These are phyloP conservation scores for Synaphobranchus kaupii DNA, from an alignment of 2,797 vertebrate species.

Conservation along the genomic window DNA sequence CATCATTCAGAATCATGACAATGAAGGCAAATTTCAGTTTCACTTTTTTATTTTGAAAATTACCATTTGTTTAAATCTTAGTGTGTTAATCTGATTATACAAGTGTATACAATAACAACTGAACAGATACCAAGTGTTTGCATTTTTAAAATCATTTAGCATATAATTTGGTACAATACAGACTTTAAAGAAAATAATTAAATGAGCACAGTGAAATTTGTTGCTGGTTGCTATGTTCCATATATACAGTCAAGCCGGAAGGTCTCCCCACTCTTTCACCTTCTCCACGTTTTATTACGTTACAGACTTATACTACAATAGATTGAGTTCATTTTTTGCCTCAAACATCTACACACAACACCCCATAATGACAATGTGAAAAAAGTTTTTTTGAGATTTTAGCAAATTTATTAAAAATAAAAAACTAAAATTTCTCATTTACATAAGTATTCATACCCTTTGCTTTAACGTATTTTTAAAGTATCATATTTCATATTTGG, in stretches of 20 bases:
- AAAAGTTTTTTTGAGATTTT: too few species aligned
- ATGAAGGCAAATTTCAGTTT: neutral
- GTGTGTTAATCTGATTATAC: slow-evolving; percentile 63
- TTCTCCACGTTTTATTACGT: too few species aligned
- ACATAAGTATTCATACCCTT: too few species aligned
- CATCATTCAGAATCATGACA: neutral
- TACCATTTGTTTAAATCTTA: slow-evolving; percentile 50
- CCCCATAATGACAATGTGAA: too few species aligned
- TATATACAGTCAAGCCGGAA: neutral
- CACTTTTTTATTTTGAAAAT: slow-evolving; percentile 55
- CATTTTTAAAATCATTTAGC: slow-evolving; percentile 43
- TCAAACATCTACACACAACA: too few species aligned
- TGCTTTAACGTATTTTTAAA: too few species aligned
- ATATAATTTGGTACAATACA: slow-evolving; percentile 13
- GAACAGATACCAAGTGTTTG: slow-evolving; percentile 52
- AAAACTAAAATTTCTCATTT: too few species aligned
- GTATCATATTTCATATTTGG: too few species aligned
- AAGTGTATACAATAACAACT: slow-evolving; percentile 63
- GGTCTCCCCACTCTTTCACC: too few species aligned
- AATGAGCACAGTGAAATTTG: neutral
- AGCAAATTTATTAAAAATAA: too few species aligned
- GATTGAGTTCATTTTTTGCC: too few species aligned
- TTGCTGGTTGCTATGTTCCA: neutral
- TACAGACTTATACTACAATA: too few species aligned
- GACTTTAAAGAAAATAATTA: neutral